Base-by-base conservation (phyloP, 2,113 vertebrate genomes). In the Puma concolor region DNA sequence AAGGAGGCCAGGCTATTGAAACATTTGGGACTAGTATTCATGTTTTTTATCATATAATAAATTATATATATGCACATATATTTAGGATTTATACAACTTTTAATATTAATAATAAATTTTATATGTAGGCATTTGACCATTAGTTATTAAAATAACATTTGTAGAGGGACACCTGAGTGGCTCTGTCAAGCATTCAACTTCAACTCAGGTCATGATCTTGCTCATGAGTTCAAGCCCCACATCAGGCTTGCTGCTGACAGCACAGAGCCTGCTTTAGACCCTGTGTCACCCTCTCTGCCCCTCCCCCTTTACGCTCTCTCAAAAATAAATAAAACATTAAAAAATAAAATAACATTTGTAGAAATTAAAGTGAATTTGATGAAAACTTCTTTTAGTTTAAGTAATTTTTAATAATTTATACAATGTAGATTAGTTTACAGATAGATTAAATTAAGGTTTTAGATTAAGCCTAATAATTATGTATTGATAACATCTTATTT, bases 391-490 rank as follows among this genome's bases (percentile, higher is more conserved):
- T 91, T 88, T 38, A 86, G 69, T 95, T 94, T 60, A 23, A 60
- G 23, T 60, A 23, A 23, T 60, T 60, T 60, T 29, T 89, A 86
- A 94, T 57, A 95, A 97, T 83, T 98, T 82, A 50, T 10, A 95
- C 71, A 77, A 81, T 94, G 31, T 92, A 66, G 52, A 82, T 97
- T 90, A 71, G 25, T 66, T 94, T 96, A 52, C 21, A 81, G 52
- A 52, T 1, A 13, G 21, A 0, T 44, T 91, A 94, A 92, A 97
- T 94, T 77, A 96, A 82, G 14, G 19, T 76, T 90, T 95, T 88
- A 92, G 74, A 84, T 90, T 93, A 92, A 82, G 36, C 15, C 21
- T 95, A 83, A 87, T 88, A 91, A 90, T 96, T 97, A 83, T 81
- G 36, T 67, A 94, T 81, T 93, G 77, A 57, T 2, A 92, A 64